A percentile compares a stretch with the other conserved stretches of the same genome.
Evolutionary conservation across 2,888 invertebrate species (phyloP).

Genomic region (Dichetophora obliterata): DNA sequence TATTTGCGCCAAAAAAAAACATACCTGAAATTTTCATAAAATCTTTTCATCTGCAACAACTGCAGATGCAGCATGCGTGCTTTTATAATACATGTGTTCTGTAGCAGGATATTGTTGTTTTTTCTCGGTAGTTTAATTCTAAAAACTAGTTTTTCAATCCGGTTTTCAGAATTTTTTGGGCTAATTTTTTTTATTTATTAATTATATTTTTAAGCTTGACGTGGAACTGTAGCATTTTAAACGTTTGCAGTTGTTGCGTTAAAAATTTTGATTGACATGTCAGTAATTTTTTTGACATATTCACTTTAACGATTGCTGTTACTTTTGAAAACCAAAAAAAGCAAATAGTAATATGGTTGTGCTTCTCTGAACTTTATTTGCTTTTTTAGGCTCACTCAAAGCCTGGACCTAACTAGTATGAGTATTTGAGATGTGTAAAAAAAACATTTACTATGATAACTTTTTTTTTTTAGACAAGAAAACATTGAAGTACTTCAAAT

Average conservation of each 20-base stretch:
- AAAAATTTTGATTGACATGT: neutral
- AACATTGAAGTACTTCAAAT: no score
- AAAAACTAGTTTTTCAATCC: neutral
- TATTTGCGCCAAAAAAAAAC: neutral
- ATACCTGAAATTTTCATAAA: constrained; percentile 22
- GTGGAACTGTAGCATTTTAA: neutral
- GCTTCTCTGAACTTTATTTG: no score
- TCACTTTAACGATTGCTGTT: neutral
- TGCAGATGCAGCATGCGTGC: constrained; percentile 19
- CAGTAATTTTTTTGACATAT: neutral
- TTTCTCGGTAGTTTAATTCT: neutral
- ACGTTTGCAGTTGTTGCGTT: neutral
- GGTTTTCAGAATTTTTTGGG: neutral
- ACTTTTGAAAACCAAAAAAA: neutral
- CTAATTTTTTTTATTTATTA: neutral
- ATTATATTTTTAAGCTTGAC: neutral
- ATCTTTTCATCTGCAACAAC: neutral
- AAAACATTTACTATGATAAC: no score
- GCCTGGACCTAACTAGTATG: no score
- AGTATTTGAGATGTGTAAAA: no score
- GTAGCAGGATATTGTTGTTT: neutral
- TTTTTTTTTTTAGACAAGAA: no score
- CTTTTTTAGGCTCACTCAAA: no score
- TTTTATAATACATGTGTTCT: neutral
- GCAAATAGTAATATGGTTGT: no score